phyloP scores from a whole-genome alignment of 2,113 vertebrate genomes.

The Peromyscus californicus region DNA sequence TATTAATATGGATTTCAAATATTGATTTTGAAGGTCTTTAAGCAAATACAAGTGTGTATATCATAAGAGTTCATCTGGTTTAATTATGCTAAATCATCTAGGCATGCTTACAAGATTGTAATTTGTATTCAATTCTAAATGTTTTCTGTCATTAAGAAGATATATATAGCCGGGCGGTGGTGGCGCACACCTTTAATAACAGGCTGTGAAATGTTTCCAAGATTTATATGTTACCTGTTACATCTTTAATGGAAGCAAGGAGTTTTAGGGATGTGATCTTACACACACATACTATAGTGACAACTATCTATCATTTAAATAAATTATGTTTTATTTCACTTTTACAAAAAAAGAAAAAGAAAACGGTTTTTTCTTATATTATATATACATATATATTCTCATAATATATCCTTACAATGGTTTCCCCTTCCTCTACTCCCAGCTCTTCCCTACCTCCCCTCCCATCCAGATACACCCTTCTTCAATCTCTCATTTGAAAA shows the following conservation, averaged over 20 bases:
- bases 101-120: neutral
- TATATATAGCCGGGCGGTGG: too few relatives aligned
- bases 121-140: neutral
- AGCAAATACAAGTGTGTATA: neutral
- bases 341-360: neutral
- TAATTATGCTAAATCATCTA: neutral
- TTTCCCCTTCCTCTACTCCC: neutral
- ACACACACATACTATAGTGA: neutral
- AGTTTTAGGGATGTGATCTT: neutral
- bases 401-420: neutral
- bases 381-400: too few relatives aligned
- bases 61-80: neutral
- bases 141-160: neutral
- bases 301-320: neutral
- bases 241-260: neutral
- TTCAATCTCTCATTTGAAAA: neutral
- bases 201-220: neutral
- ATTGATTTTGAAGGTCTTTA: neutral
- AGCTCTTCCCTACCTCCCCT: neutral
- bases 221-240: neutral
- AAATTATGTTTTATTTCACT: neutral
- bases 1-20: neutral
- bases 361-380: neutral
- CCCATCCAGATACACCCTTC: neutral
- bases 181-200: too few relatives aligned